Percentiles rank a stretch among this genome's conserved stretches.
Conservation (phyloP, 2,113 vertebrate species). For the Pangasianodon hypophthalmus region DNA sequence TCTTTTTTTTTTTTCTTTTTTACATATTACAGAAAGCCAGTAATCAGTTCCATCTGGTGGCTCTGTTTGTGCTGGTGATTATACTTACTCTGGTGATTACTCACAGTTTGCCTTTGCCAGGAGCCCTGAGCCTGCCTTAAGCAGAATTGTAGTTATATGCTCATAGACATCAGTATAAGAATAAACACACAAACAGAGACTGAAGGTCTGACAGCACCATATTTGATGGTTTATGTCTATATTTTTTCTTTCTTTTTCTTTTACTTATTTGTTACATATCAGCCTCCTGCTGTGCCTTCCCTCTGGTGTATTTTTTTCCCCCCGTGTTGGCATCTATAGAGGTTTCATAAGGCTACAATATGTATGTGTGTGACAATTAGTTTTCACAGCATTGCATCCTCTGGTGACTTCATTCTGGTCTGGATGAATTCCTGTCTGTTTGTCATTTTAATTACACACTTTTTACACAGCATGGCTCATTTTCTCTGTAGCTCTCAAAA, state of each 20-base stretch:
- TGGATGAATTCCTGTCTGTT: conserved; percentile 23
- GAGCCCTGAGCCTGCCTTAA: not conserved
- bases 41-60: conserved; percentile 64
- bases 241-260: not conserved
- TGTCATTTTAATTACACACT: conserved; percentile 15
- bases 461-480: not conserved
- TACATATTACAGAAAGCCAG: conserved; percentile 34
- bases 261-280: not conserved
- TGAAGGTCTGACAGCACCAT: not conserved
- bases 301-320: not conserved
- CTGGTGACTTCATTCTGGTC: not conserved
- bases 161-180: not conserved
- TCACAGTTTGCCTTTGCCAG: not conserved
- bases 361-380: not conserved
- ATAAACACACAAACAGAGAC: not conserved
- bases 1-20: not conserved
- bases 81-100: conserved; percentile 42
- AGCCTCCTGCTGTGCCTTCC: not conserved
- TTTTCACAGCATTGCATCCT: not conserved
- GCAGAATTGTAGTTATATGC: not conserved
- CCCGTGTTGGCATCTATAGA: not conserved
- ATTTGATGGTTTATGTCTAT: not conserved
- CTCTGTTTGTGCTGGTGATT: conserved; percentile 53
- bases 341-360: not conserved
- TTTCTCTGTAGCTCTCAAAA: not conserved